Percentiles rank a stretch among this genome's conserved stretches.
Conservation (phyloP, 2,797 vertebrate species). For the Prionace glauca region DNA sequence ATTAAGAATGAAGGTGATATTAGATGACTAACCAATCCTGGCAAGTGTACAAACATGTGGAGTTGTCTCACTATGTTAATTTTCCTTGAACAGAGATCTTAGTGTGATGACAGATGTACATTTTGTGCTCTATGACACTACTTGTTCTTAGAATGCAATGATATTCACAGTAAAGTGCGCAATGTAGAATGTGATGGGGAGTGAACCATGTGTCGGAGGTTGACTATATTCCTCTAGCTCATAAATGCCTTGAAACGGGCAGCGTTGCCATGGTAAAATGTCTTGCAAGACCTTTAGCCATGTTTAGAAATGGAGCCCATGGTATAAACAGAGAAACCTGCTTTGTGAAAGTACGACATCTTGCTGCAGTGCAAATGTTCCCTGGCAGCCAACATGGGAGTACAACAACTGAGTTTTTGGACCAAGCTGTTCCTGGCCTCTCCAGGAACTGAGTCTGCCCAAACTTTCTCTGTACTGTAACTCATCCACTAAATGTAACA, state of each 20-base stretch:
- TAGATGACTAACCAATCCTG: neutral
- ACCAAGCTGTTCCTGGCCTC: neutral
- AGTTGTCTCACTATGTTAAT: neutral
- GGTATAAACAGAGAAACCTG: neutral
- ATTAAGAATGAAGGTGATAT: neutral
- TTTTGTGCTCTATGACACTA: neutral
- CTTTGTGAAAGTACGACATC: neutral
- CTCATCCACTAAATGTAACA: neutral
- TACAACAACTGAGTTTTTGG: slow-evolving; percentile 8
- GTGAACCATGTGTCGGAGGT: neutral
- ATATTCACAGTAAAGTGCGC: neutral
- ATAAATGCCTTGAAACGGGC: neutral
- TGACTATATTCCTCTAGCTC: neutral
- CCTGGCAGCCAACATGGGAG: slow-evolving; percentile 21
- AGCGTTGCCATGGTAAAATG: neutral
- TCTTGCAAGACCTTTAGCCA: neutral
- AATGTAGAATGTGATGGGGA: neutral
- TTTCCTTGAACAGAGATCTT: neutral
- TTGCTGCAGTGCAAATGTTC: slow-evolving; percentile 25
- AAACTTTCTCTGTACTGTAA: neutral
- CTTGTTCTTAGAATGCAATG: neutral
- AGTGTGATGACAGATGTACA: neutral
- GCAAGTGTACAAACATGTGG: neutral
- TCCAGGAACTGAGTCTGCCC: neutral
- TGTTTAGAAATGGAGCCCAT: slow-evolving; percentile 1